Evolutionary conservation across 2,113 vertebrate species (phyloP).

Genomic region (Falco punctatus): DNA sequence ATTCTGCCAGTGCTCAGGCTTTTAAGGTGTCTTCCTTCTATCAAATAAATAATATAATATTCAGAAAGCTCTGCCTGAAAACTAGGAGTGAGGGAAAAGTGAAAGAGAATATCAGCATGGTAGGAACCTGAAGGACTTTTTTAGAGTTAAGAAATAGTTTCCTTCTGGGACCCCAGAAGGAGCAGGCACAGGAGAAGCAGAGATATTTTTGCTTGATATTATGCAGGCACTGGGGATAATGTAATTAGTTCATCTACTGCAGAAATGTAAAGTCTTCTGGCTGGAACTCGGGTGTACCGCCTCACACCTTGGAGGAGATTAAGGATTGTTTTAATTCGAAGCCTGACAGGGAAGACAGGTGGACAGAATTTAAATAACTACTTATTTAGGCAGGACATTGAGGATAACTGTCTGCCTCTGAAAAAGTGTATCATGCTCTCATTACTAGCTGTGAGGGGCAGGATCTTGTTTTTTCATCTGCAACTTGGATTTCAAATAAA

Average conservation of each 20-base stretch:
- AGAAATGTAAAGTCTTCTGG: conserved; percentile 16
- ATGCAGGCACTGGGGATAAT: not conserved
- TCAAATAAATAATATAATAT: not conserved
- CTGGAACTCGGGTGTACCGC: not conserved
- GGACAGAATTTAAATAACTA: conserved; percentile 29
- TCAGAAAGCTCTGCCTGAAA: not conserved
- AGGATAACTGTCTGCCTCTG: not conserved
- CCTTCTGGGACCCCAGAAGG: not conserved
- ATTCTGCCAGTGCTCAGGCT: not conserved
- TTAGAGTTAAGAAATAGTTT: not conserved
- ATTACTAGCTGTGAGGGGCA: not conserved
- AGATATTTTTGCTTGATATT: conserved; percentile 34
- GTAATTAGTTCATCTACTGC: conserved; percentile 28
- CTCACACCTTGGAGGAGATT: conserved; percentile 6
- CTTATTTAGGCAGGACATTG: not conserved
- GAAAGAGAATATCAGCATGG: not conserved
- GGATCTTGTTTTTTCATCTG: not conserved
- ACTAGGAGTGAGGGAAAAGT: not conserved
- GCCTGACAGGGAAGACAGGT: not conserved
- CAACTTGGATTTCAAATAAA: conserved; percentile 1
- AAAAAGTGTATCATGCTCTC: not conserved
- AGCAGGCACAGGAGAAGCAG: not conserved
- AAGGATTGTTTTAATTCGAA: conserved; percentile 42
- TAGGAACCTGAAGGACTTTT: not conserved
- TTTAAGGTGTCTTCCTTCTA: not conserved